phyloP scores from a whole-genome alignment of 1,140 invertebrate species.

The Psix sp. region DNA sequence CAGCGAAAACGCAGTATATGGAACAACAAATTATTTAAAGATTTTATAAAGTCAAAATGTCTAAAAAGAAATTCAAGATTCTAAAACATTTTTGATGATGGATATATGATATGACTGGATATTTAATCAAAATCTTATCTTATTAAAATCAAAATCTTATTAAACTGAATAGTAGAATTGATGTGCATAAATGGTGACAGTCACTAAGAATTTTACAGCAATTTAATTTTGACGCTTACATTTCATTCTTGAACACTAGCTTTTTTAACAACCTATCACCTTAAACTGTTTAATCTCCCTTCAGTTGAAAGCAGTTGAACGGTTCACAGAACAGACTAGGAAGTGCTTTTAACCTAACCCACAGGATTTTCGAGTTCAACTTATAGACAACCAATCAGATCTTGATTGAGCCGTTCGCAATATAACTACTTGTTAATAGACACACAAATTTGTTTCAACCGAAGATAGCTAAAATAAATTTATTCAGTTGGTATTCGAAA shows the following conservation, averaged over 20 bases:
- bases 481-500: constrained; percentile 3
- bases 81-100: no score
- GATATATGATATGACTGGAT: no score
- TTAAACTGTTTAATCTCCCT: constrained; percentile 31
- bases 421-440: constrained; percentile 17
- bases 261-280: constrained; percentile 24
- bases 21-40: no score
- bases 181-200: no score
- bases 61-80: no score
- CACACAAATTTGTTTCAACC: neutral
- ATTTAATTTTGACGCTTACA: constrained; percentile 13
- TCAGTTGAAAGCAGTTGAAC: constrained; percentile 9
- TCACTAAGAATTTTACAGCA: constrained; percentile 11
- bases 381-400: constrained; percentile 8
- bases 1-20: no score
- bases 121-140: no score
- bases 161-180: no score
- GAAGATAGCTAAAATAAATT: constrained; percentile 5
- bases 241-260: constrained; percentile 11
- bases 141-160: no score
- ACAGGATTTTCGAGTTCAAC: constrained; percentile 22
- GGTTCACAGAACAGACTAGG: constrained; percentile 8
- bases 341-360: constrained; percentile 32
- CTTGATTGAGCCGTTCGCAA: constrained; percentile 6
- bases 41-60: no score